Base-by-base conservation (phyloP, 1,140 invertebrate genomes). In the Trichonephila clavata region DNA sequence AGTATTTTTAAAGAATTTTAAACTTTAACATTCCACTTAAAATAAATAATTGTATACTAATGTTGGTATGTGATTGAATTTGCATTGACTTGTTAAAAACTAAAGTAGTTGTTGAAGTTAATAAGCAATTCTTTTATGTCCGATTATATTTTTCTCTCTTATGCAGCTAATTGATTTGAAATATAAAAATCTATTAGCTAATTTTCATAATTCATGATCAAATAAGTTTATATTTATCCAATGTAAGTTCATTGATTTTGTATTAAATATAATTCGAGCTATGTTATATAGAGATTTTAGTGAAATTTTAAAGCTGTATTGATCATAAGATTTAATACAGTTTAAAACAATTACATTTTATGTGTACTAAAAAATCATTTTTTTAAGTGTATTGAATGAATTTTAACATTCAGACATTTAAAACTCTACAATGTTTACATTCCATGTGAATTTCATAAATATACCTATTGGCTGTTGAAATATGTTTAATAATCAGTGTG, bases 1-100 rank as follows among this genome's bases (percentile, higher is more conserved):
- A 81, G 89, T 81, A 90, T 90, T 90, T 90, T 90, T 80, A n/a
- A 59, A 50, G 68, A 80, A 27, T 80, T 77, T 90, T 80, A 50
- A 20, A 80, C 13, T 60, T 20, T 90, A 59, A 57, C 86, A 87
- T 87, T 87, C 86, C 86, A 87, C 65, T 87, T 65, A 87, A 61
- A 87, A 86, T 20, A 84, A 84, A 7, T 50, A 50, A 50, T n/a
- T 18, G 18, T 86, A 18, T 86, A 27, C 65, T 68, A 65, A n/a
- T n/a, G 18, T 65, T 65, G 32, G 63, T 65, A 65, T n/a, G 24
- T 68, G 65, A 68, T 14, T 68, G n/a, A 68, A 68, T 68, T 68
- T 68, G 24, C 24, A 68, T 68, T 68, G 65, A 68, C 21, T 68
- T 68, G 65, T 68, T 68, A 68, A 24, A 14, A 24, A 14, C 2